Evolutionary conservation across 2,797 vertebrate genomes (phyloP), one percentile per base, ranked within the genome.

Genomic region (Schizothorax lantsangensis): DNA sequence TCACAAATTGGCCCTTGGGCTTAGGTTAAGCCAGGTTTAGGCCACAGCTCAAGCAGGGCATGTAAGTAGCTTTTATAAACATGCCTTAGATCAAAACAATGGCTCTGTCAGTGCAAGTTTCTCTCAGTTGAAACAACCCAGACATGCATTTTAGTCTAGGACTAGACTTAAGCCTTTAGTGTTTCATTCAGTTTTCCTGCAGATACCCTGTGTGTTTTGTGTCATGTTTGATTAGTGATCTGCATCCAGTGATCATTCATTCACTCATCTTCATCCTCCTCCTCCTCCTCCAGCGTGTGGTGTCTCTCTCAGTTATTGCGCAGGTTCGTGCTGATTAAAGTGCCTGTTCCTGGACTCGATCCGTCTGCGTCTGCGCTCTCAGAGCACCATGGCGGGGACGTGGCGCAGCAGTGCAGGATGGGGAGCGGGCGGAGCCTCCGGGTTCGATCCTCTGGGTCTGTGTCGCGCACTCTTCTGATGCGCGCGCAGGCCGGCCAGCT

Each of bases 401-500:
- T 98, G 98, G 90, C 96, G 97, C 57, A 96, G 95, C 86, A 97
- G 91, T 2, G 96, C 91, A 71, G 95, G 94, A 87, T 96, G 97
- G 6, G 95, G 88, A 86, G 95, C 94, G n/a, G 95, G 84, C 1
- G 94, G 93, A 0, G 96, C 96, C 0, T 93, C 94, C 0, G 83
- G 21, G 40, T 62, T 49, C 4, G 89, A 21, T 40, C 90, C 88
- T 0, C 91, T 95, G 0, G 98, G 98, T 79, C 97, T 96, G 93
- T 99, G 98, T 72, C 98, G 93, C 3, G 98, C 98, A 11, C 97
- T 99, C 89, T 99, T 99, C 95, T 99, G 98, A 90, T 99, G 98
- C 0, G 98, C 98, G 36, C 98, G 95, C 87, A 99, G 96, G 15
- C 98, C 98, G 0, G 98, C 98, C 68, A 99, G 96, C 95, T 99